Conservation (phyloP, 2,797 vertebrate genomes). For the Parauchenoglanis ngamensis region DNA sequence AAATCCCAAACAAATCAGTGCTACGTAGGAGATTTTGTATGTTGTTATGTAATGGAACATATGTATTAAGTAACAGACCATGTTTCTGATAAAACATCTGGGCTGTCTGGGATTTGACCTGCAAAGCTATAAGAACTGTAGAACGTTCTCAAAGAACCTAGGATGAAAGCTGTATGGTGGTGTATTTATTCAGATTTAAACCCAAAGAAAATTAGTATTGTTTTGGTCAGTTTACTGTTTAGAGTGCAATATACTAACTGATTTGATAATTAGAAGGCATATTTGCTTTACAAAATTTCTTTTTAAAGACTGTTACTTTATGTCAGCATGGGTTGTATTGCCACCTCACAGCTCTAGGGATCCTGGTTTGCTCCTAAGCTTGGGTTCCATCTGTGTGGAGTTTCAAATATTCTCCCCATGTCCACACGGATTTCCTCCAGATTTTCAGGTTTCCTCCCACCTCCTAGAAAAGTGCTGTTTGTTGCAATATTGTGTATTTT, state of each 20-base stretch:
- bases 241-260: too few relatives aligned
- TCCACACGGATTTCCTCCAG: neutral
- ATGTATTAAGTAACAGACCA: neutral
- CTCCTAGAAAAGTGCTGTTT: neutral
- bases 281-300: neutral
- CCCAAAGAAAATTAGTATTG: too few relatives aligned
- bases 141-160: neutral
- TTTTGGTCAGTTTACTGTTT: neutral
- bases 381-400: neutral
- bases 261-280: neutral
- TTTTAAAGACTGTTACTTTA: too few relatives aligned
- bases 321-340: neutral
- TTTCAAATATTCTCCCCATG: neutral
- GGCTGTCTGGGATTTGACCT: neutral
- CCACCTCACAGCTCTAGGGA: neutral
- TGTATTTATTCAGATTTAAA: neutral
- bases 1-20: neutral
- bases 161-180: neutral
- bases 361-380: neutral
- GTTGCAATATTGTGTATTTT: neutral
- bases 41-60: neutral
- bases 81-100: neutral
- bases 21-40: neutral
- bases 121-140: neutral
- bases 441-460: neutral